Base-by-base conservation (phyloP, 2,888 invertebrate species). In the Hypselothyrea guttata region DNA sequence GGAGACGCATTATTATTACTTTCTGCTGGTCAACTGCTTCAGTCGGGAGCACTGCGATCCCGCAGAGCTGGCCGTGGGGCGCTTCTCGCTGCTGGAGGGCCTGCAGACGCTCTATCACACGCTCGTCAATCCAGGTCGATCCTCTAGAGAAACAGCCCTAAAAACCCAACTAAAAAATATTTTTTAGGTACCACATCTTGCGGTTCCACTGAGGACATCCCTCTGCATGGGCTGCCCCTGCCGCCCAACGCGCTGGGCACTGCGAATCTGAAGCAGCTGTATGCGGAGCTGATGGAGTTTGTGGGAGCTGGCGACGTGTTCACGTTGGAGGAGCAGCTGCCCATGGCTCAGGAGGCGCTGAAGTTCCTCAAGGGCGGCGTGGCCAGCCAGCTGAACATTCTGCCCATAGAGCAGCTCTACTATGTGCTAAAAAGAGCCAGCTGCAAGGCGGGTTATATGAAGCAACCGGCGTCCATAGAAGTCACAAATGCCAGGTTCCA, bases 61-160 rank as follows among this genome's bases (percentile, higher is more conserved):
- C 1, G 53, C 49, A 1, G 71, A 71, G 12, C 16, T 71, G 33
- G 55, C 55, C 1, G 37, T 13, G 2, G 22, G 34, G 0, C 45
- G 45, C 18, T 71, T 68, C 11, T 59, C 56, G 1, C 28, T 71
- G 7, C 11, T 15, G 1, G 9, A 44, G 5, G 68, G 71, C 1
- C 9, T 71, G 5, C 34, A 41, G 0, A 27, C 38, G 5, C 31
- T 56, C 7, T 59, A 51, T 15, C 60, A 71, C 16, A 54, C 60
- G 1, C 31, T 47, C 0, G 53, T 68, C 15, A 55, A 71, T 59
- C 60, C 64, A 9, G 71, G 71, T 71, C n/a, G n/a, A n/a, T n/a
- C n/a, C n/a, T n/a, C n/a, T n/a, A n/a, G n/a, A n/a, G n/a, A n/a
- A n/a, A n/a, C n/a, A n/a, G n/a, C n/a, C n/a, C n/a, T n/a, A n/a